These are phyloP conservation scores for Dichetophora obliterata DNA, from an alignment of 2,888 invertebrate species.

Conservation along the genomic window DNA sequence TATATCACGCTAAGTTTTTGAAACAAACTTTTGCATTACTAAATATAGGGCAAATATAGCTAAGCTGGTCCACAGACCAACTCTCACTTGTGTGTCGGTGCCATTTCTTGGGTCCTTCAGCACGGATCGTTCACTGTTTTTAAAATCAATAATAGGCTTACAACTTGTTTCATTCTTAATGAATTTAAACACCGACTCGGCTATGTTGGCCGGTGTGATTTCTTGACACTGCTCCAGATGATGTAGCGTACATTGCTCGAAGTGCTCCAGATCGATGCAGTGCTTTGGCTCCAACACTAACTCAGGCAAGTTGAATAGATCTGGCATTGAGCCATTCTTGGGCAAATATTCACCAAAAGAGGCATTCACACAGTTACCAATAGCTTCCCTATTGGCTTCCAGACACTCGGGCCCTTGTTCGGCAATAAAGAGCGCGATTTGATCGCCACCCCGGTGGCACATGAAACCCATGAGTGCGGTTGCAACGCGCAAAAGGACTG, in stretches of 20 bases:
- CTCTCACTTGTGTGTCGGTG: neutral
- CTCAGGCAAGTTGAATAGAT: slow-evolving; percentile 70
- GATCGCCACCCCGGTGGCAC: slow-evolving; percentile 84
- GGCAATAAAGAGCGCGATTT: slow-evolving; percentile 86
- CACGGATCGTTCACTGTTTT: slow-evolving; percentile 55
- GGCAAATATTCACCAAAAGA: slow-evolving; percentile 74
- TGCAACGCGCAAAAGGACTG: slow-evolving; percentile 76
- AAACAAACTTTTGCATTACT: slow-evolving; percentile 22
- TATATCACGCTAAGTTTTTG: slow-evolving; percentile 13
- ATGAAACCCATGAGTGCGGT: slow-evolving; percentile 79
- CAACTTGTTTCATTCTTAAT: slow-evolving; percentile 79
- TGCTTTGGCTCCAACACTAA: slow-evolving; percentile 74
- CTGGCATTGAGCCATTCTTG: slow-evolving; percentile 61
- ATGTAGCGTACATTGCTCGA: slow-evolving; percentile 64
- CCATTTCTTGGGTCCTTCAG: slow-evolving; percentile 50
- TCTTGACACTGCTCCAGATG: slow-evolving; percentile 76
- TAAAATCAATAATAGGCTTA: slow-evolving; percentile 55
- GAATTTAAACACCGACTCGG: slow-evolving; percentile 81
- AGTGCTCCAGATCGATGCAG: slow-evolving; percentile 64
- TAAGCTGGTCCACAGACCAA: neutral
- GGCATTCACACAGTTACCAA: slow-evolving; percentile 76
- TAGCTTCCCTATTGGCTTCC: slow-evolving; percentile 73
- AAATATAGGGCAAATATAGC: neutral
- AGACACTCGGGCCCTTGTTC: slow-evolving; percentile 85
- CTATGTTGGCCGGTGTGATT: slow-evolving; percentile 84